phyloP scores from a whole-genome alignment of 30 jellyfish, hydroid and myxozoan genomes.

The Chironex yamaguchii region DNA sequence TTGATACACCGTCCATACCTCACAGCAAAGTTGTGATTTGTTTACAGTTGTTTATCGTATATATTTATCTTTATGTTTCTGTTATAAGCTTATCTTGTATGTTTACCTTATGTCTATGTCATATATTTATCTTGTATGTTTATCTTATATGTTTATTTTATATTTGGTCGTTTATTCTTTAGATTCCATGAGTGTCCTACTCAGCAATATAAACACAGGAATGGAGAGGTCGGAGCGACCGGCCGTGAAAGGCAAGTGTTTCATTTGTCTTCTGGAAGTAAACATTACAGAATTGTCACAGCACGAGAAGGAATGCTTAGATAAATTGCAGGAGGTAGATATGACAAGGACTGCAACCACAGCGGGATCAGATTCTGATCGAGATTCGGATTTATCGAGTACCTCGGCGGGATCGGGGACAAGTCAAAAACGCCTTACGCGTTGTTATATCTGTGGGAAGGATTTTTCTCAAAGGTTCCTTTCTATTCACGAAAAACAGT shows the following conservation, averaged over 20 bases:
- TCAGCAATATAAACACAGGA: slow-evolving; percentile 1
- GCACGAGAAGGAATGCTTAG: slow-evolving; percentile 80
- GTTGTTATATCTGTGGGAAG: slow-evolving; percentile 82
- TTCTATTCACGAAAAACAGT: slow-evolving; percentile 68
- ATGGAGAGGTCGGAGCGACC: slow-evolving; percentile 39
- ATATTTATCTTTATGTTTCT: no score
- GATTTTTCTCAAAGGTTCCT: slow-evolving; percentile 62
- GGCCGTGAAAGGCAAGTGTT: slow-evolving; percentile 61
- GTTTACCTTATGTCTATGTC: no score
- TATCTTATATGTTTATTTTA: no score
- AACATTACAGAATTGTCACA: slow-evolving; percentile 45
- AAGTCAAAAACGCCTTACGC: slow-evolving; percentile 16
- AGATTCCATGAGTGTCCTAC: not conserved
- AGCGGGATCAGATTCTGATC: slow-evolving; percentile 44
- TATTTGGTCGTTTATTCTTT: not conserved
- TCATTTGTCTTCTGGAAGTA: slow-evolving; percentile 46
- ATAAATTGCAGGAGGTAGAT: slow-evolving; percentile 58
- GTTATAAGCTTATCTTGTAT: no score
- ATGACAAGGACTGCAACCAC: slow-evolving; percentile 47
- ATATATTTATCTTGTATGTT: no score
- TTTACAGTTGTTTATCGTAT: no score
- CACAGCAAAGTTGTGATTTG: no score
- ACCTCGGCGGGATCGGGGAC: slow-evolving; percentile 72
- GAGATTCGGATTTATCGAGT: slow-evolving; percentile 69
- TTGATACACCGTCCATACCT: no score